These are phyloP conservation scores for Zaprionus inermis DNA, from an alignment of 1,140 invertebrate species.

Conservation along the genomic window DNA sequence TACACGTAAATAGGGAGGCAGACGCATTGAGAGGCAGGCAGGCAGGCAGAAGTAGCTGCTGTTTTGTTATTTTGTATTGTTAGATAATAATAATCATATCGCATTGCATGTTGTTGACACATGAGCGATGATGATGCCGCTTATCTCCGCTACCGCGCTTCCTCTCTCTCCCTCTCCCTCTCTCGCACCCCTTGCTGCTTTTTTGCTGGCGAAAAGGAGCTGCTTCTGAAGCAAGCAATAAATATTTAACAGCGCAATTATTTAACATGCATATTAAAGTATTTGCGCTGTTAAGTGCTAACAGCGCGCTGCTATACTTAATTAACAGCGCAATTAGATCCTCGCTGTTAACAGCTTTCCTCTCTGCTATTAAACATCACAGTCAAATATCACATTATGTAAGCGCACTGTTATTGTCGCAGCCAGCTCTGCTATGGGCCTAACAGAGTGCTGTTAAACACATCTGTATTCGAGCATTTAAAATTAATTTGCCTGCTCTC, in stretches of 20 bases:
- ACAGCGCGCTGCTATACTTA: neutral
- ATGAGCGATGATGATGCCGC: slow-evolving; percentile 77
- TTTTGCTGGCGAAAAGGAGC: slow-evolving; percentile 30
- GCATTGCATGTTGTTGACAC: slow-evolving; percentile 82
- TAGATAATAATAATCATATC: slow-evolving; percentile 83
- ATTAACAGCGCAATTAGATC: neutral
- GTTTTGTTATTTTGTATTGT: slow-evolving; percentile 78
- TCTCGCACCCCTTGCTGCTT: slow-evolving; percentile 12
- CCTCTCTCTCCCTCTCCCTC: slow-evolving; percentile 5
- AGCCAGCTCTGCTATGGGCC: neutral
- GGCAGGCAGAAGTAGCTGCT: slow-evolving; percentile 77
- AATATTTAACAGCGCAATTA: slow-evolving; percentile 67
- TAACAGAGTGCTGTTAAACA: slow-evolving; percentile 24
- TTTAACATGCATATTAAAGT: slow-evolving; percentile 62
- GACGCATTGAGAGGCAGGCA: slow-evolving; percentile 14
- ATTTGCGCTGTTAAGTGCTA: slow-evolving; percentile 27
- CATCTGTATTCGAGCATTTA: slow-evolving; percentile 32
- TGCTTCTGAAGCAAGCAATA: slow-evolving; percentile 61
- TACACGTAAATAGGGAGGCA: slow-evolving; percentile 3
- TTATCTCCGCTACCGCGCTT: slow-evolving; percentile 31
- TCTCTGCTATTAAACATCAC: too few relatives aligned
- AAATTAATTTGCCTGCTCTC: slow-evolving; percentile 60
- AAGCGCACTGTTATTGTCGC: neutral
- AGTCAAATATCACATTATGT: neutral
- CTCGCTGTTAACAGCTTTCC: neutral